Base-by-base conservation (phyloP, 2,888 invertebrate genomes). In the Marronus borbonicus region DNA sequence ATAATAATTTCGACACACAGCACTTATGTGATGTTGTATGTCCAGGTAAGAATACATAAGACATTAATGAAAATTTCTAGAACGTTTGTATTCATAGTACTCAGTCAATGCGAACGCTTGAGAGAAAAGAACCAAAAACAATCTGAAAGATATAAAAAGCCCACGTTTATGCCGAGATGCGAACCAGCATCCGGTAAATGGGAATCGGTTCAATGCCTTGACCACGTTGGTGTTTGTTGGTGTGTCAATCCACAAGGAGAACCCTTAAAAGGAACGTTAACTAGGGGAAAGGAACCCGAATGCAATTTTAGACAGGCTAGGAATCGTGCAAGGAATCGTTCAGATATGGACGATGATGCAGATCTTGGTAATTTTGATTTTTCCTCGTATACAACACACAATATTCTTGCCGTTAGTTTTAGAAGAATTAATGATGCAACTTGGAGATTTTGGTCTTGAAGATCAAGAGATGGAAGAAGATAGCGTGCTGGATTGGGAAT, bases 251-350 rank as follows among this genome's bases (percentile, higher is more conserved):
- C 93, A 50, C 93, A 93, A 82, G 96, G 96, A 0, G 95, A 95
- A 81, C 95, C 95, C 0, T 88, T 95, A 1, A 95, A 95, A 86
- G 96, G 96, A 0, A 94, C 95, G 0, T 87, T 96, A 68, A 94
- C 94, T 0, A 91, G 95, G 66, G 95, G 95, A 24, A 90, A 91
- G 1, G 93, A 94, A 81, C 96, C 96, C 0, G 90, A 92, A 52
- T 96, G 96, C 86, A 95, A 94, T 86, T 94, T 94, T 86, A 90
- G 96, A 55, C 94, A 95, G 86, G 95, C 95, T 0, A 90, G 96
- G 79, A 92, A 91, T 28, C 88, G 91, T 50, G 89, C 89, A 76
- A 85, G 85, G 24, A 84, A 87, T 79, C 80, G 87, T 39, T 83
- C 85, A 1, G 85, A 87, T 80, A 81, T 84, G 65, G 80, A 83